phyloP scores from a whole-genome alignment of 2,797 vertebrate species.

The Lepilemur septentrionalis region DNA sequence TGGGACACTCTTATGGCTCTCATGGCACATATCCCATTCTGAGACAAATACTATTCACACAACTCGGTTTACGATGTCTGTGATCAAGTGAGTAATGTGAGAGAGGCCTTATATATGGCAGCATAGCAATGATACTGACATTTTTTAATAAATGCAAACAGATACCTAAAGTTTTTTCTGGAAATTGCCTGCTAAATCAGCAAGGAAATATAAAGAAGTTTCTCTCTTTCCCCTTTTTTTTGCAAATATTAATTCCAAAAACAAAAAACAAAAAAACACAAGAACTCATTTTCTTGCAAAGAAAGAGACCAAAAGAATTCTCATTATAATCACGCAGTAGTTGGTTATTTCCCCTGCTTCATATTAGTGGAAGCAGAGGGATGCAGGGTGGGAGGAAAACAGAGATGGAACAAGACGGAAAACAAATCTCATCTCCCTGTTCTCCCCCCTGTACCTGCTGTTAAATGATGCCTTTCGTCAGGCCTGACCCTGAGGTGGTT shows the following conservation, averaged over 20 bases:
- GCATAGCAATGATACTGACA: too few species aligned
- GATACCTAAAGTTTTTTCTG: neutral
- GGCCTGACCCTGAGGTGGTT: neutral
- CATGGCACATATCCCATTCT: neutral
- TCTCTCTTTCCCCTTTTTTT: rapidly evolving
- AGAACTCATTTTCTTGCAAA: neutral
- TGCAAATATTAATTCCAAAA: neutral
- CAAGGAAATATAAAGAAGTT: neutral
- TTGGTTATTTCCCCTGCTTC: neutral
- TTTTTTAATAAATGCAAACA: neutral
- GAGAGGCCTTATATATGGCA: neutral
- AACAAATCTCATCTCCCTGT: neutral
- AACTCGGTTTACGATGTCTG: neutral
- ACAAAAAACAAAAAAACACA: neutral
- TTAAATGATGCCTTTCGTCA: neutral
- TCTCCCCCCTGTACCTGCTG: neutral
- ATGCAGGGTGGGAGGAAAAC: neutral
- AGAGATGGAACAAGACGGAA: neutral
- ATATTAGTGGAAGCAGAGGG: neutral
- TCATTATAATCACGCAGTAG: neutral
- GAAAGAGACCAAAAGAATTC: neutral
- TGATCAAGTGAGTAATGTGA: neutral
- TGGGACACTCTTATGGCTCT: neutral
- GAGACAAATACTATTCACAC: neutral
- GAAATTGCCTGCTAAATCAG: neutral